Conservation (phyloP, 2,113 vertebrate species). For the Saguinus midas region DNA sequence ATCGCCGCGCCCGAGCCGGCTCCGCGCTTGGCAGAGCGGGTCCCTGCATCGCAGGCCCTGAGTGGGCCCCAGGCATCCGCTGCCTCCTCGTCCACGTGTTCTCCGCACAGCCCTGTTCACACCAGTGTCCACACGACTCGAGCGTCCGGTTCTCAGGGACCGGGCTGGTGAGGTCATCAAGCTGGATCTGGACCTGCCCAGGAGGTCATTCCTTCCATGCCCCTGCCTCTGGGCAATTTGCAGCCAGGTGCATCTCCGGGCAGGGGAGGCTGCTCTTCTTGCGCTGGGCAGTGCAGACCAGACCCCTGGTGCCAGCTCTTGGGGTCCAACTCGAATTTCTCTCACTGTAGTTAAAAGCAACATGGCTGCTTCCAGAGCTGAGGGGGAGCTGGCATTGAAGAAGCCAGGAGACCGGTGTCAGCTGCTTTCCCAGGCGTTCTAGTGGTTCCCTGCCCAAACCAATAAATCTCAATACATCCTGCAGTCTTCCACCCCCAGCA, state of each 20-base stretch:
- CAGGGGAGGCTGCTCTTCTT: background rate
- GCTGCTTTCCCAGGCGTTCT: no score
- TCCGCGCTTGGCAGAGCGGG: fast-evolving
- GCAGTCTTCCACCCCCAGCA: background rate
- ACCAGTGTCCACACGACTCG: background rate
- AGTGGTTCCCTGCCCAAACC: background rate
- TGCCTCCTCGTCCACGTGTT: fast-evolving
- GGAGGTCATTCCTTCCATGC: background rate
- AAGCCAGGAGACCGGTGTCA: background rate
- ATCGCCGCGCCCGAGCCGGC: background rate
- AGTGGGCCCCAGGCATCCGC: background rate
- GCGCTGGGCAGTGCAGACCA: background rate
- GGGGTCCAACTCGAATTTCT: background rate
- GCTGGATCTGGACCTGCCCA: background rate
- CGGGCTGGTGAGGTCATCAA: background rate
- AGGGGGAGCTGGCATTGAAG: background rate
- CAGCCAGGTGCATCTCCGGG: background rate
- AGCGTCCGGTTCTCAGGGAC: background rate
- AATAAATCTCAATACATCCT: background rate
- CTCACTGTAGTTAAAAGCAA: background rate
- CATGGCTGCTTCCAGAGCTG: background rate
- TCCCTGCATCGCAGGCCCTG: fast-evolving
- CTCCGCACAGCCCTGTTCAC: background rate
- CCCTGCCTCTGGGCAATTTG: background rate
- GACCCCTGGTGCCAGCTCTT: background rate